Evolutionary conservation across 2,797 vertebrate genomes (phyloP).

Genomic region (Mallotus villosus): DNA sequence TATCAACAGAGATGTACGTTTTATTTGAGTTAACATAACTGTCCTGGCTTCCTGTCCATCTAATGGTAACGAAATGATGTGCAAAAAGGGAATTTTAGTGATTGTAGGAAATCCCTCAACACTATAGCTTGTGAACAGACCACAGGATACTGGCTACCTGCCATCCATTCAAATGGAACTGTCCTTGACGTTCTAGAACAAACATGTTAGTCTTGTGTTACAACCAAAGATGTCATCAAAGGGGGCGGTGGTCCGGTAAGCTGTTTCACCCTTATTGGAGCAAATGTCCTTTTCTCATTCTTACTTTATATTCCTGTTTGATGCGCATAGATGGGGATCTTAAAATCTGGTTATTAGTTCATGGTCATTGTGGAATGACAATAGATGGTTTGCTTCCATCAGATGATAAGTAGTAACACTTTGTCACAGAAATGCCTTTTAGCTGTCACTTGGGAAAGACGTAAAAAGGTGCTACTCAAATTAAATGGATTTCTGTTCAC

Average conservation of each 20-base stretch:
- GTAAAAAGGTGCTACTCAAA: conserved; percentile 44
- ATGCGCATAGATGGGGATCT: conserved; percentile 20
- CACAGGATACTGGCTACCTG: conserved; percentile 11
- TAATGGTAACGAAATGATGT: conserved; percentile 31
- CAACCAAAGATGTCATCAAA: conserved; percentile 7
- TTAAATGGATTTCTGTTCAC: conserved; percentile 43
- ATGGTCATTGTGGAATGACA: conserved; percentile 9
- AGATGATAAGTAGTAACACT: conserved; percentile 25
- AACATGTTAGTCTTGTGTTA: conserved; percentile 1
- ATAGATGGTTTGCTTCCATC: conserved; percentile 35
- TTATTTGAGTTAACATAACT: not conserved
- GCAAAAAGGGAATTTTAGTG: conserved; percentile 63
- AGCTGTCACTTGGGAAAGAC: conserved; percentile 47
- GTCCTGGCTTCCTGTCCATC: conserved; percentile 18
- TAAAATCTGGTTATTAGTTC: conserved; percentile 1
- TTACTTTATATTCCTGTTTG: not conserved
- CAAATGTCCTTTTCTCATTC: conserved; percentile 11
- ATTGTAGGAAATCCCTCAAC: conserved; percentile 21
- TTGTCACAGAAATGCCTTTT: conserved; percentile 69
- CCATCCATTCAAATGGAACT: not conserved
- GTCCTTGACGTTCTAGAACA: conserved; percentile 11
- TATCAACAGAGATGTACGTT: not conserved
- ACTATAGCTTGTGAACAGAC: conserved; percentile 9
- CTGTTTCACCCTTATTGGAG: not conserved
- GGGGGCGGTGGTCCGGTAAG: not conserved